phyloP scores from a whole-genome alignment of 37 sponge, comb jelly and placozoan species.

The Ephydatia muelleri region DNA sequence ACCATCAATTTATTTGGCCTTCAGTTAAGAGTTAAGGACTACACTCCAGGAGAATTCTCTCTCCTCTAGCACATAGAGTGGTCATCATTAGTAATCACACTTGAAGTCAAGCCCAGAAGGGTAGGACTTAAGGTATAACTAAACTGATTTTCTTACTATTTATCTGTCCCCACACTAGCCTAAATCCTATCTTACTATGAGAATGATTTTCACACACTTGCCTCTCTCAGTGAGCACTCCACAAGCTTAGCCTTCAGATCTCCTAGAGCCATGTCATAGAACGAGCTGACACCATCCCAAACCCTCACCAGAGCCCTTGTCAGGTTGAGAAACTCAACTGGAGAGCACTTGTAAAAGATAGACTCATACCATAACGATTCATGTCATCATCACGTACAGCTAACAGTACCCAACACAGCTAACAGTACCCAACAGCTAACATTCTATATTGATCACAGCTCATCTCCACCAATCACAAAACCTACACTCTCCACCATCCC shows the following conservation, averaged over 20 bases:
- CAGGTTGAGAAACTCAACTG: conserved; percentile 25
- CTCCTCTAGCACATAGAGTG: no score
- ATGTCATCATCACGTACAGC: neutral
- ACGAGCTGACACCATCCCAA: conserved; percentile 3
- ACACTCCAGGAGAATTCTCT: no score
- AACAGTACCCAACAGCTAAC: neutral
- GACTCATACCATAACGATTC: neutral
- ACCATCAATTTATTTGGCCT: no score
- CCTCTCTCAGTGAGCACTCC: conserved; percentile 23
- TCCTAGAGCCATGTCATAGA: conserved; percentile 45
- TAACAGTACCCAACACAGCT: neutral
- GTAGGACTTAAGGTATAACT: no score
- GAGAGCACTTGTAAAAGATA: conserved; percentile 52
- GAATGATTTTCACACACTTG: no score
- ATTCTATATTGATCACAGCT: no score
- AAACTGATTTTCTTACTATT: no score
- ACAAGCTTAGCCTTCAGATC: conserved; percentile 37
- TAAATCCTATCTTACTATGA: neutral
- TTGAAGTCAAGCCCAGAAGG: no score
- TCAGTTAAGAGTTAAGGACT: no score
- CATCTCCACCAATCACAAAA: no score
- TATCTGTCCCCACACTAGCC: no score
- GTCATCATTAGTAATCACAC: no score
- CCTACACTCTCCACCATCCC: neutral
- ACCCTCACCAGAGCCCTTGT: conserved; percentile 7